These are phyloP conservation scores for Eucera pruinosa DNA, from an alignment of 2,888 invertebrate species.

Conservation along the genomic window DNA sequence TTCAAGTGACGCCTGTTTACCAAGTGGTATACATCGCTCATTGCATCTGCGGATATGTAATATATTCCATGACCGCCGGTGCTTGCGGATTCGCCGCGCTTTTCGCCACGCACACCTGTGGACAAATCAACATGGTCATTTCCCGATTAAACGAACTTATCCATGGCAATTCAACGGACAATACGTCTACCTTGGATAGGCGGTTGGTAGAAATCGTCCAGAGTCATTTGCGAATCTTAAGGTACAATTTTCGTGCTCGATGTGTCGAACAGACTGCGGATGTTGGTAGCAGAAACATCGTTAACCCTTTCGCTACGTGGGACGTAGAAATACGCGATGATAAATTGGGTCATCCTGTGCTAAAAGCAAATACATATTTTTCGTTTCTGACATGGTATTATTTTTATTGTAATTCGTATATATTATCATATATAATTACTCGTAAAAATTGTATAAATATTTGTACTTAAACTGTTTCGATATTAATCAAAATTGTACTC, in stretches of 20 bases:
- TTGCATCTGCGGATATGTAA: constrained; percentile 63
- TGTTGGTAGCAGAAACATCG: neutral
- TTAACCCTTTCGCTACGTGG: too few species aligned
- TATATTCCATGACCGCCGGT: constrained; percentile 63
- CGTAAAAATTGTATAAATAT: too few species aligned
- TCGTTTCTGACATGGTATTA: too few species aligned
- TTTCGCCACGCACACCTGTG: constrained; percentile 65
- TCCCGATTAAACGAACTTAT: constrained; percentile 10
- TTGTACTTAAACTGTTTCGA: too few species aligned
- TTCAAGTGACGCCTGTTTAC: constrained; percentile 65
- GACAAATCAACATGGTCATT: constrained; percentile 54
- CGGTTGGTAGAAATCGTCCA: neutral
- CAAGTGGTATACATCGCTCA: constrained; percentile 73
- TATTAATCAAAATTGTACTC: too few species aligned
- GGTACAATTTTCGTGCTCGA: neutral
- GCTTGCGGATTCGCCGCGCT: constrained; percentile 57
- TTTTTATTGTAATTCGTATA: too few species aligned
- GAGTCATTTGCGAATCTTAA: constrained; percentile 8
- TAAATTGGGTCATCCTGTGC: too few species aligned
- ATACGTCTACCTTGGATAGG: neutral
- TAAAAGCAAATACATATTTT: too few species aligned
- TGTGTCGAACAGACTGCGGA: neutral
- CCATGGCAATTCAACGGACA: neutral
- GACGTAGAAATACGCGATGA: too few species aligned
- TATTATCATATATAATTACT: too few species aligned